phyloP scores from a whole-genome alignment of 2,113 vertebrate genomes.

The Platichthys flesus region DNA sequence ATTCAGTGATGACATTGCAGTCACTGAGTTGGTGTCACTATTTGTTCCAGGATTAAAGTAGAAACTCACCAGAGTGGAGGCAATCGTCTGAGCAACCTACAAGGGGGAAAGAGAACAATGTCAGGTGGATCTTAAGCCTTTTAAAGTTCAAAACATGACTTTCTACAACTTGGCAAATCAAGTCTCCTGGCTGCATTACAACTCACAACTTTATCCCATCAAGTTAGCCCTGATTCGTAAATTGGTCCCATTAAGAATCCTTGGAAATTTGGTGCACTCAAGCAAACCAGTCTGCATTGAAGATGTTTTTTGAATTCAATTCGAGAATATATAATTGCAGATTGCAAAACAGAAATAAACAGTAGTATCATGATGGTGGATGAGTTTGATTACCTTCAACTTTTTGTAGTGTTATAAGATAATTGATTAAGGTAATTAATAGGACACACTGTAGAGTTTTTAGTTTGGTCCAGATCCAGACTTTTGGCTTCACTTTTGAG shows the following conservation, averaged over 20 bases:
- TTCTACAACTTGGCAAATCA: too few relatives aligned
- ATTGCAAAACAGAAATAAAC: too few relatives aligned
- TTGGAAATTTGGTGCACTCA: neutral
- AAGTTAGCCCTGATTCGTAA: neutral
- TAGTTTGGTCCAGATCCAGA: neutral
- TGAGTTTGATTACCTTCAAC: neutral
- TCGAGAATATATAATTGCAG: neutral
- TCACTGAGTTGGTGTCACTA: neutral
- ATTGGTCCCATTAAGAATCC: neutral
- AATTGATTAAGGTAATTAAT: neutral
- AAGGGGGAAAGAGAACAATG: neutral
- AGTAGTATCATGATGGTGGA: neutral
- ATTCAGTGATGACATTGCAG: neutral
- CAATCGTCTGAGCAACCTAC: too few relatives aligned
- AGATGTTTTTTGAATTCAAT: too few relatives aligned
- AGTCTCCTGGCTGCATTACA: neutral
- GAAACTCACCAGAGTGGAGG: neutral
- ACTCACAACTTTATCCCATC: neutral
- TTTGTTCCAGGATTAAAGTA: neutral
- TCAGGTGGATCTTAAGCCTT: neutral
- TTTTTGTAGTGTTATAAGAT: neutral
- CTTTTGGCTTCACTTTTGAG: neutral
- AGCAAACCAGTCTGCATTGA: too few relatives aligned
- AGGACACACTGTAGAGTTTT: neutral
- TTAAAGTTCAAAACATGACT: neutral